Evolutionary conservation across 2,113 vertebrate species (phyloP), one percentile per base, ranked within the genome.

Genomic region (Petromus typicus): DNA sequence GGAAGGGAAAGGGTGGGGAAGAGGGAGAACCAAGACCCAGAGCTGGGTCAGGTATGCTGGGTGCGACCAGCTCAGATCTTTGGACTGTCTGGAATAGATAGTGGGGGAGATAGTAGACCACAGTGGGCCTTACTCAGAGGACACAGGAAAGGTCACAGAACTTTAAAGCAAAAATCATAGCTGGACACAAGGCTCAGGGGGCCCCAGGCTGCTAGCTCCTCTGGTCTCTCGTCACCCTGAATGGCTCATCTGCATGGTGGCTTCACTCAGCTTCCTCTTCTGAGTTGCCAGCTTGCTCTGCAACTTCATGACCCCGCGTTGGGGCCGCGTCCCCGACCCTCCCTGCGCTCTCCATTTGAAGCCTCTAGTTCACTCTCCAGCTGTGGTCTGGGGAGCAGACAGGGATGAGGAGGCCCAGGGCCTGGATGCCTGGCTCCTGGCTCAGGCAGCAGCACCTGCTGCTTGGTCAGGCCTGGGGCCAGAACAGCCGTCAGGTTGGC

Each of bases 261-360:
- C 73, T 27, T 48, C 30, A 43, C 25, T 43, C 7, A 13, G 73
- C 14, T 48, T 27, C 71, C 25, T n/a, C 30, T 13, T 32, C 34
- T 71, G 18, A 7, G 12, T 17, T n/a, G 0, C 2, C 0, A 2
- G 5, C 37, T 30, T 25, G 37, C 37, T 69, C 56, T 8, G 14
- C 2, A 2, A 5, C 1, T 2, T 56, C 61, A 2, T 20, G 12
- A 5, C 14, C 59, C 57, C 25, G 17, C 2, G 27, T 22, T 5
- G 56, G 56, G 56, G 16, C 56, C 56, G 20, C 27, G 22, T 12
- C 56, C 34, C 27, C 20, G 9, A 2, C 27, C 57, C 61, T 17
- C 5, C 45, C 3, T 12, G 37, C 54, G 40, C 40, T 51, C 40
- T 5, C 27, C 7, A 51, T 37, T 32, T 83, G 48, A 11, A 27